These are phyloP conservation scores for Zosterops borbonicus DNA, from an alignment of 2,113 vertebrate genomes.

Conservation along the genomic window DNA sequence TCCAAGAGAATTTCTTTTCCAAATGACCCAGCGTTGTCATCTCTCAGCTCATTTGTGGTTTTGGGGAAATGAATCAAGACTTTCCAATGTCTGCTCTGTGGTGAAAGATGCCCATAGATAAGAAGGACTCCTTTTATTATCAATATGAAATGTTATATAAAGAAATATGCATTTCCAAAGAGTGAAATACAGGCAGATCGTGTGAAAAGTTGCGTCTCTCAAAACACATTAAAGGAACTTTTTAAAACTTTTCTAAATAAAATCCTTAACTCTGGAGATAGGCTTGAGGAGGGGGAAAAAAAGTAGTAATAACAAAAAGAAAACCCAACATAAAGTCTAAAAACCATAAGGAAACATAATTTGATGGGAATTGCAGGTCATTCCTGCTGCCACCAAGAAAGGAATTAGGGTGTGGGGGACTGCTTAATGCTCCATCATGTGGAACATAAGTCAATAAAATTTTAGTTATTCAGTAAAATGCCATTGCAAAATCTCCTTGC, in stretches of 20 bases:
- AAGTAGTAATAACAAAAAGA: not conserved
- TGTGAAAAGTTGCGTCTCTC: not conserved
- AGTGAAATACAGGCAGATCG: not conserved
- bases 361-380: slow-evolving; percentile 44
- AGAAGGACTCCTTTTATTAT: not conserved
- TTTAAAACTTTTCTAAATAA: not conserved
- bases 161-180: not conserved
- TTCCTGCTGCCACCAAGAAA: slow-evolving; percentile 1
- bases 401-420: slow-evolving; percentile 13
- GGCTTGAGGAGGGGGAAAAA: not conserved
- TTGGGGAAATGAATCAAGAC: not conserved
- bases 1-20: not conserved
- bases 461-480: slow-evolving; percentile 46
- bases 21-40: not conserved
- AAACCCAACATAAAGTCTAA: not conserved
- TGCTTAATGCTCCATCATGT: slow-evolving; percentile 12
- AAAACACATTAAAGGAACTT: not conserved
- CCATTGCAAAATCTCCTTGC: slow-evolving; percentile 22
- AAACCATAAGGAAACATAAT: not conserved
- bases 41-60: not conserved
- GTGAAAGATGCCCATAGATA: not conserved
- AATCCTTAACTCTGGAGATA: not conserved
- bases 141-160: not conserved
- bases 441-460: slow-evolving; percentile 46
- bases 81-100: not conserved